phyloP scores from a whole-genome alignment of 2,797 vertebrate genomes.

The Aphelocoma californica region DNA sequence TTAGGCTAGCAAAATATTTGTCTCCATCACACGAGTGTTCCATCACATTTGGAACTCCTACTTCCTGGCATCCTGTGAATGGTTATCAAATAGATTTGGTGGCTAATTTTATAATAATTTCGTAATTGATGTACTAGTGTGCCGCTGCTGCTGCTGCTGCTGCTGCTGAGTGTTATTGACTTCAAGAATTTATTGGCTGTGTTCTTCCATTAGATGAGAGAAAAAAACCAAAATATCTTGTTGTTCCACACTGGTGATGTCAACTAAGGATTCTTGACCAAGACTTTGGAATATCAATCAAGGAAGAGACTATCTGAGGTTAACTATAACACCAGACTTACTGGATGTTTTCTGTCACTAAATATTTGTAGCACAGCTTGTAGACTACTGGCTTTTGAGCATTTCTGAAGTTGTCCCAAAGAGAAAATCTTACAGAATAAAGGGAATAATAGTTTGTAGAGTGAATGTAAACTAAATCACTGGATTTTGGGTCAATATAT shows the following conservation, averaged over 20 bases:
- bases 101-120: slow-evolving; percentile 6
- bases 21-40: neutral
- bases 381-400: neutral
- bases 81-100: slow-evolving; percentile 4
- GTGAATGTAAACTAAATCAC: neutral
- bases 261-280: neutral
- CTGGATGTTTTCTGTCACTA: neutral
- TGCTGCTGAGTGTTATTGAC: neutral
- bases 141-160: neutral
- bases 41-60: neutral
- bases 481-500: neutral
- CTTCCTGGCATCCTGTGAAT: neutral
- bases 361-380: neutral
- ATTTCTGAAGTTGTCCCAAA: neutral
- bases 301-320: neutral
- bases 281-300: slow-evolving; percentile 8
- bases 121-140: neutral
- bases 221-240: neutral
- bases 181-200: neutral
- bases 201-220: neutral
- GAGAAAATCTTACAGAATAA: neutral
- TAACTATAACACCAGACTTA: neutral
- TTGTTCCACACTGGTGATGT: neutral
- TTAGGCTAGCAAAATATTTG: slow-evolving; percentile 2
- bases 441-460: neutral